Base-by-base conservation (phyloP, 2,888 invertebrate species). In the Cataglyphis altisquamis region DNA sequence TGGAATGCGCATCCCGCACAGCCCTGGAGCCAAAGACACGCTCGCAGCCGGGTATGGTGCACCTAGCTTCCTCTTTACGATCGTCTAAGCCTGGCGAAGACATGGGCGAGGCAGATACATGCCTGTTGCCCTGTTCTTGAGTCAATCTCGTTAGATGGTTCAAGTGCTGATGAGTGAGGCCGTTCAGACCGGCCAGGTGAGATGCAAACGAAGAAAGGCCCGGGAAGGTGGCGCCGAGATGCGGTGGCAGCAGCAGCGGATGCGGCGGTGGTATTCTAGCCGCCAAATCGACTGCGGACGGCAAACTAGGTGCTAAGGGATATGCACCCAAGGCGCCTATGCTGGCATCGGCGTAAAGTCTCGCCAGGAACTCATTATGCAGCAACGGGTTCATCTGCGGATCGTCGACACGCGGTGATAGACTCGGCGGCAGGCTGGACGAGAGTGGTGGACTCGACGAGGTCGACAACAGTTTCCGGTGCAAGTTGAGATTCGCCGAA, bases 401-500 rank as follows among this genome's bases (percentile, higher is more conserved):
- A 91, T 96, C 96, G 21, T 96, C 96, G 41, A 96, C 66, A 10
- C 95, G 92, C 52, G 95, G 95, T 2, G 96, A 95, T 60, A 95
- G 93, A 39, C 96, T 96, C 52, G 96, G 95, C 88, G 96, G 96
- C 55, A 96, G 91, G 88, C 95, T 95, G 15, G 93, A 92, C n/a
- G 91, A 84, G 39, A 95, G 92, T 78, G 95, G 95, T 62, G 96
- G 96, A 83, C 95, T 95, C 18, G 96, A 96, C 70, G 96, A 96
- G 1, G 97, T 97, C 3, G 97, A 97, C 74, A 98, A 95, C 80
- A 99, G 95, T 94, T 99, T 99, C 89, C 98, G 96, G 93, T 99
- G 99, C 57, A 99, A 96, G 94, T 98, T 98, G 81, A 98, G 96
- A 94, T 99, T 99, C 25, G 98, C 97, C 93, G 98, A 98, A 95